phyloP scores from a whole-genome alignment of 2,888 invertebrate species.

The Epirrhoe alternata region DNA sequence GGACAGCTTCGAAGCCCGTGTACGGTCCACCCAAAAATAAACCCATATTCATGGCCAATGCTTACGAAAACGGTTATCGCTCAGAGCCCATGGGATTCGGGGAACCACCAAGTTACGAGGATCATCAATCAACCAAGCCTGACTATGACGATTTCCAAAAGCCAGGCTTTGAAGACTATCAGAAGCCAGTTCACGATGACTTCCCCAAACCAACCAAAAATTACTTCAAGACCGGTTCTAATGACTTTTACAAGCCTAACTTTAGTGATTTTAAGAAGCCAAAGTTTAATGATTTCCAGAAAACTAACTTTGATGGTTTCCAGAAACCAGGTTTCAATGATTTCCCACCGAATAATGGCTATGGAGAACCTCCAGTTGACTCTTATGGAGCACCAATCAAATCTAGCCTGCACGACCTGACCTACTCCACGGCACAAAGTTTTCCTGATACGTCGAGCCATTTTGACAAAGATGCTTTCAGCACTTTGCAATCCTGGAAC shows the following conservation, averaged over 20 bases:
- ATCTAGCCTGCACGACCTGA: constrained; percentile 44
- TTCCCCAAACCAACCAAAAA: constrained; percentile 4
- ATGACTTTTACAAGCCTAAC: constrained; percentile 16
- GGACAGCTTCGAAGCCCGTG: constrained; percentile 45
- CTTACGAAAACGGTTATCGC: constrained; percentile 24
- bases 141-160: constrained; percentile 19
- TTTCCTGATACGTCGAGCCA: constrained; percentile 43
- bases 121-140: constrained; percentile 19
- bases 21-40: constrained; percentile 52
- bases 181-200: constrained; percentile 3
- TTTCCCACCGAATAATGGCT: constrained; percentile 44
- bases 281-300: constrained; percentile 22
- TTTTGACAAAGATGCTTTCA: constrained; percentile 45
- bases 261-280: constrained; percentile 25
- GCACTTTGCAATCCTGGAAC: constrained; percentile 51
- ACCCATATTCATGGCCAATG: constrained; percentile 21
- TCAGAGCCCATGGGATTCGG: constrained; percentile 63
- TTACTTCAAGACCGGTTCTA: constrained; percentile 14
- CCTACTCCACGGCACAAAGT: constrained; percentile 47
- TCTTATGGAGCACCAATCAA: constrained; percentile 65
- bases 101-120: constrained; percentile 61
- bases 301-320: constrained; percentile 40
- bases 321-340: constrained; percentile 27
- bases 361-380: constrained; percentile 65
- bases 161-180: constrained; percentile 10